Percentiles rank a stretch among this genome's conserved stretches.
Conservation (phyloP, 2,888 invertebrate genomes). For the Rhagonycha fulva region DNA sequence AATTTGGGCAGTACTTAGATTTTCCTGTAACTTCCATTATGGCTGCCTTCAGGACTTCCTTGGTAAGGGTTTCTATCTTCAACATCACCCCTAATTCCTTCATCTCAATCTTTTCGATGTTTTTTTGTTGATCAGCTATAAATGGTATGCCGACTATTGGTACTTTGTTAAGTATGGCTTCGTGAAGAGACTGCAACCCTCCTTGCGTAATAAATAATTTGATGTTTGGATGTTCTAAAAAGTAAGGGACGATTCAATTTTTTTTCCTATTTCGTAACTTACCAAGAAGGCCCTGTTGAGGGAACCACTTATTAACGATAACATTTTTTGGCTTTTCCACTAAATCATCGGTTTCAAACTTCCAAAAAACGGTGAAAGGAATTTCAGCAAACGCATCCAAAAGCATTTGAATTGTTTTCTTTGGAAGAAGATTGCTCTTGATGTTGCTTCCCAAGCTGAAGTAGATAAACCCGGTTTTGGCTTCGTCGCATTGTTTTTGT, state of each 20-base stretch:
- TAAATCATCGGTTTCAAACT: not conserved
- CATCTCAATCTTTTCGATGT: not conserved
- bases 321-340: not conserved
- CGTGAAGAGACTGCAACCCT: not conserved
- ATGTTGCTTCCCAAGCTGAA: not conserved
- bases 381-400: not conserved
- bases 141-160: not conserved
- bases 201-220: not conserved
- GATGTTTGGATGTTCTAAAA: not conserved
- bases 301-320: not conserved
- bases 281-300: not conserved
- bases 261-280: not conserved
- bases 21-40: conserved; percentile 40
- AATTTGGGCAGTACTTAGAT: conserved; percentile 48
- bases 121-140: not conserved
- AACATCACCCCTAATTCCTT: not conserved
- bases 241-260: not conserved
- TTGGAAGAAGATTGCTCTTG: not conserved
- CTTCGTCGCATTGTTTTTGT: not conserved
- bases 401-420: not conserved
- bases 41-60: not conserved
- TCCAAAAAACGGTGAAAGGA: not conserved
- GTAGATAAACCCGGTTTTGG: not conserved
- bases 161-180: not conserved
- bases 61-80: not conserved